Conservation (phyloP, 2,113 vertebrate genomes). For the Apodemus speciosus region DNA sequence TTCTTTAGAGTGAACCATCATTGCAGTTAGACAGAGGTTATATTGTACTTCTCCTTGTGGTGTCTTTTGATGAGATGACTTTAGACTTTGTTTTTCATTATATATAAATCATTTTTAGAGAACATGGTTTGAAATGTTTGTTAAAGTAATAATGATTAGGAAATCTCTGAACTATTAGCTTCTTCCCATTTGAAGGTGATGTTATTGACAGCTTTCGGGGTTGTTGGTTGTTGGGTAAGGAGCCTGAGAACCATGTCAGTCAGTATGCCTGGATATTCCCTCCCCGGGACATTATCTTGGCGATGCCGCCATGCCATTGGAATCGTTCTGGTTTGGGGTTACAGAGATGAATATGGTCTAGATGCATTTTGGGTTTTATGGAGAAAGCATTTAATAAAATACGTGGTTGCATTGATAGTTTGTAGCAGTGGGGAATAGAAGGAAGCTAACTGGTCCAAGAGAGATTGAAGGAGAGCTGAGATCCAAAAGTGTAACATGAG, state of each 20-base stretch:
- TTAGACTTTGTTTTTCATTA: constrained; percentile 32
- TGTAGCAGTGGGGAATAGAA: neutral
- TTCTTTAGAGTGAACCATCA: neutral
- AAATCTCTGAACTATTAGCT: neutral
- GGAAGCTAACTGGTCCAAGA: neutral
- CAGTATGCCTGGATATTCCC: neutral
- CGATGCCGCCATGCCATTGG: neutral
- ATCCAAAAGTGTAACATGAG: neutral
- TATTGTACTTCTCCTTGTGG: neutral
- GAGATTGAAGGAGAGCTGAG: constrained; percentile 18
- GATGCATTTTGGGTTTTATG: neutral
- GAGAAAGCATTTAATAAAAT: constrained; percentile 21
- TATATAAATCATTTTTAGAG: constrained; percentile 26
- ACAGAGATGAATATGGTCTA: neutral
- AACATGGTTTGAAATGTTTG: constrained; percentile 32
- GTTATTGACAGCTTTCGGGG: neutral
- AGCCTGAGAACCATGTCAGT: neutral
- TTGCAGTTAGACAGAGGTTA: neutral
- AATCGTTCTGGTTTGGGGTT: neutral
- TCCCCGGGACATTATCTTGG: neutral
- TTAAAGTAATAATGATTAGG: constrained; percentile 5
- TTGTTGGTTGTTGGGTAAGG: neutral
- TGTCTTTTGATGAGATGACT: constrained; percentile 3
- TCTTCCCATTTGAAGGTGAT: constrained; percentile 28
- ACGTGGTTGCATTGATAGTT: constrained; percentile 15